These are phyloP conservation scores for Brachionus plicatilis DNA, from an alignment of 1,140 invertebrate genomes.

Conservation along the genomic window DNA sequence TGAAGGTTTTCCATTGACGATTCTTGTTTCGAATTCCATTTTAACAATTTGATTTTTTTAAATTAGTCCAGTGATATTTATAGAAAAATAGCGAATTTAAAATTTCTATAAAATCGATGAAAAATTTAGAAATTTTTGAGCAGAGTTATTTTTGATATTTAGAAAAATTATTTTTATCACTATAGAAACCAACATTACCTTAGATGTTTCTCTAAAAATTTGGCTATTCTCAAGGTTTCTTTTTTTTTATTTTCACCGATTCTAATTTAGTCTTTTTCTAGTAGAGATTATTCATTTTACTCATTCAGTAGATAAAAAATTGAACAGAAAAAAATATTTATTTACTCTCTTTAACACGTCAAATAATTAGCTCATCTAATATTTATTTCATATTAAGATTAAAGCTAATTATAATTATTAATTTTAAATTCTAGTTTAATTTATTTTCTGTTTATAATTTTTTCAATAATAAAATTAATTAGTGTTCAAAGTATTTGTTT, in stretches of 20 bases:
- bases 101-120: not conserved
- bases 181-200: not conserved
- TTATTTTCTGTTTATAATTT: too few relatives aligned
- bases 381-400: too few relatives aligned
- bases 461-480: too few relatives aligned
- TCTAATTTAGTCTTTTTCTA: not conserved
- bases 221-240: not conserved
- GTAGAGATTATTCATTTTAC: not conserved
- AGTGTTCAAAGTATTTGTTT: too few relatives aligned
- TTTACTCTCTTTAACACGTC: too few relatives aligned
- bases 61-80: not conserved
- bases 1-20: constrained; percentile 29
- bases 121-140: not conserved
- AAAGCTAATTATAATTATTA: too few relatives aligned
- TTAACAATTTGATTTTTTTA: not conserved
- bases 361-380: too few relatives aligned
- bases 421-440: too few relatives aligned
- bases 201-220: not conserved
- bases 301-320: not conserved
- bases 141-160: not conserved
- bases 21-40: constrained; percentile 38
- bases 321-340: not conserved
- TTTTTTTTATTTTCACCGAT: not conserved
- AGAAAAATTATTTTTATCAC: not conserved
- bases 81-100: not conserved